phyloP scores from a whole-genome alignment of 2,113 vertebrate genomes.

The Calyptommatus sinebrachiatus region DNA sequence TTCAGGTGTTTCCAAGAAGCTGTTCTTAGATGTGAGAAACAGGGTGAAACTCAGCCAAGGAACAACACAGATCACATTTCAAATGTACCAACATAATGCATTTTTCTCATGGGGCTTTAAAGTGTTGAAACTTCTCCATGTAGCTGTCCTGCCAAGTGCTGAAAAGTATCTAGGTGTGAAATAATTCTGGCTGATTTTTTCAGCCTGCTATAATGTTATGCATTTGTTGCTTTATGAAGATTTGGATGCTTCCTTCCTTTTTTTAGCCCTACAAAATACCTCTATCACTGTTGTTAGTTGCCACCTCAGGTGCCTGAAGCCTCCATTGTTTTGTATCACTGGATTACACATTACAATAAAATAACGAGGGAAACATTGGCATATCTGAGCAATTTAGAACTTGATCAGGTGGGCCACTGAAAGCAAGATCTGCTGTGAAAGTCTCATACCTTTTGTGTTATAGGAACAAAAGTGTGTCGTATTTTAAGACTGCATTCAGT shows the following conservation, averaged over 20 bases:
- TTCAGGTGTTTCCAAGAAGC: neutral
- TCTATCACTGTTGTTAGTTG: neutral
- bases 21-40: neutral
- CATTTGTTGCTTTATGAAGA: neutral
- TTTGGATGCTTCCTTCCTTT: neutral
- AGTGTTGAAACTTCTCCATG: neutral
- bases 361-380: no score
- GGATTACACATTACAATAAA: neutral
- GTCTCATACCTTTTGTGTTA: no score
- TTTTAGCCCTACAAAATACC: neutral
- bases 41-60: neutral
- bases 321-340: neutral
- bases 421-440: no score
- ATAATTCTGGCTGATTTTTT: neutral
- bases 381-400: neutral
- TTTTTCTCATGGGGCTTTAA: neutral
- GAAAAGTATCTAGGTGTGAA: neutral
- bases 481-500: no score
- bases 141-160: neutral
- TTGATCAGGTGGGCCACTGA: neutral
- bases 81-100: neutral
- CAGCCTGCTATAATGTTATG: neutral
- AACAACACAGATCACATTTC: neutral
- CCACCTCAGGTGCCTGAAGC: neutral
- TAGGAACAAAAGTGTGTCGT: no score